A percentile compares a stretch with the other conserved stretches of the same genome.
phyloP scores from a whole-genome alignment of 2,797 vertebrate genomes.

The Naso thynnoides region DNA sequence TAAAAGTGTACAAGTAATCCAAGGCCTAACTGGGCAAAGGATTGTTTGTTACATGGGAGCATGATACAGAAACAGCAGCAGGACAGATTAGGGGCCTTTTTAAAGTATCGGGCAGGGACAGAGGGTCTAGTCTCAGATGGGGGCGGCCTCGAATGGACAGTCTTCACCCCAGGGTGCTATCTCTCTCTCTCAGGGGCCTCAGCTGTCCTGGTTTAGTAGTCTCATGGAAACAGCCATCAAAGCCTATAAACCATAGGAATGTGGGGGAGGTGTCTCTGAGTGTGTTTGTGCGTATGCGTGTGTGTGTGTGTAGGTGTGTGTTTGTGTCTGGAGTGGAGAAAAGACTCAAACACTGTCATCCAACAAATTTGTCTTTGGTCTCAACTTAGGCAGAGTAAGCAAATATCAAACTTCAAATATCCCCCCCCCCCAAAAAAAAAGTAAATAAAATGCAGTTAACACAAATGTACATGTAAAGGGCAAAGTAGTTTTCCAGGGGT shows the following conservation, averaged over 20 bases:
- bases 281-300: background rate
- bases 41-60: constrained; percentile 27
- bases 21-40: constrained; percentile 5
- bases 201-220: constrained; percentile 60
- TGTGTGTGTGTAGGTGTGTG: background rate
- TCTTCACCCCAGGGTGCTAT: constrained; percentile 49
- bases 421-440: background rate
- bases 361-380: constrained; percentile 8
- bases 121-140: constrained; percentile 30
- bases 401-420: background rate
- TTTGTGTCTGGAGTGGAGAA: constrained; percentile 12
- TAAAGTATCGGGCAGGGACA: constrained; percentile 44
- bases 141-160: constrained; percentile 38
- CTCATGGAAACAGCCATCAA: constrained; percentile 70
- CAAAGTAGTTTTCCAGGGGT: background rate
- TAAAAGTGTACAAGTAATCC: constrained; percentile 29
- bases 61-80: constrained; percentile 42
- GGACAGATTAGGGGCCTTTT: constrained; percentile 52
- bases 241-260: constrained; percentile 74
- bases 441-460: background rate
- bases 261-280: constrained; percentile 50
- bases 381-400: background rate
- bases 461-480: too few species aligned
- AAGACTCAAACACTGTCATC: constrained; percentile 15
- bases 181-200: constrained; percentile 50